Evolutionary conservation across 2,113 vertebrate genomes (phyloP).

Genomic region (Dipodomys stephensi): DNA sequence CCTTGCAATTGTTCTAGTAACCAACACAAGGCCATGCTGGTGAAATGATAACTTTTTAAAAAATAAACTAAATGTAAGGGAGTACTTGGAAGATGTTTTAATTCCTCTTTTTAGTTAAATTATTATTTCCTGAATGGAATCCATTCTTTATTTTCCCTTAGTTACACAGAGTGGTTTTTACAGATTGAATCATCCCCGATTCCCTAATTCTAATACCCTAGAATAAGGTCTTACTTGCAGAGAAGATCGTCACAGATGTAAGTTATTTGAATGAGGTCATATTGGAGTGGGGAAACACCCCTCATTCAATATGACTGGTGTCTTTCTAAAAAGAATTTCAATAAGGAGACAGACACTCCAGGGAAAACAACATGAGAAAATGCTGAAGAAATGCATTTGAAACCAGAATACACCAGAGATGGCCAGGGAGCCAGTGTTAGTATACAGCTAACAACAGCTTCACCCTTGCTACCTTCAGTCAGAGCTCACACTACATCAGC

Average conservation of each 20-base stretch:
- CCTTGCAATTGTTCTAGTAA: background rate
- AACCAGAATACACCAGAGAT: background rate
- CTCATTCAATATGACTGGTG: background rate
- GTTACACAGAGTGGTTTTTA: background rate
- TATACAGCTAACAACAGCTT: background rate
- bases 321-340: background rate
- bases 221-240: background rate
- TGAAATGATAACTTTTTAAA: constrained; percentile 45
- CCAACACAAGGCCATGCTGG: background rate
- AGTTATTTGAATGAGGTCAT: background rate
- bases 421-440: background rate
- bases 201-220: background rate
- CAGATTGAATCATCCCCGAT: background rate
- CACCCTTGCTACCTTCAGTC: background rate
- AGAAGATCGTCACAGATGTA: background rate
- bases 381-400: background rate
- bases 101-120: background rate
- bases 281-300: no score
- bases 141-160: background rate
- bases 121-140: background rate
- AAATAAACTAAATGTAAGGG: constrained; percentile 28
- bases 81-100: background rate
- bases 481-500: no score
- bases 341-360: background rate
- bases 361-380: accelerated